Conservation (phyloP, 2,797 vertebrate species). For the Eulemur albifrons region DNA sequence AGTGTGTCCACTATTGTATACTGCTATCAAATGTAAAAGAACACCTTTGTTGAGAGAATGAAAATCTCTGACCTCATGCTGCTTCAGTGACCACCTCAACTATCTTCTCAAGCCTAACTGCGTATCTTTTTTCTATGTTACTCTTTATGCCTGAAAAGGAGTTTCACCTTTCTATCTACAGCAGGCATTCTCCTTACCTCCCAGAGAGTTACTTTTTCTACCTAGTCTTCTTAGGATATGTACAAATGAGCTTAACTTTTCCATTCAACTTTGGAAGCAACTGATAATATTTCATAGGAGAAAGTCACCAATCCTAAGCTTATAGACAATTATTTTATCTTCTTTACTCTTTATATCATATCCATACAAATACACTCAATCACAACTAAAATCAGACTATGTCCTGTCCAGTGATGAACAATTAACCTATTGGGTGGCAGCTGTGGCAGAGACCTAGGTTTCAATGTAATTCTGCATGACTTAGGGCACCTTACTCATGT, state of each 20-base stretch:
- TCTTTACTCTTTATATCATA: neutral
- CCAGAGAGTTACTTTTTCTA: neutral
- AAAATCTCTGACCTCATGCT: neutral
- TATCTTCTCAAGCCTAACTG: neutral
- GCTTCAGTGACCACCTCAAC: neutral
- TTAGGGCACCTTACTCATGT: neutral
- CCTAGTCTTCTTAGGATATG: neutral
- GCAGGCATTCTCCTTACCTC: neutral
- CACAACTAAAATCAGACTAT: neutral
- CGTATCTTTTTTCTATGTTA: neutral
- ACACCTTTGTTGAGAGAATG: neutral
- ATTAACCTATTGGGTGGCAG: neutral
- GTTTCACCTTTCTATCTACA: neutral
- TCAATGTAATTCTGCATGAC: neutral
- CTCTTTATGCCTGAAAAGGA: neutral
- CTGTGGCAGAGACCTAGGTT: neutral
- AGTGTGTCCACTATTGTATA: neutral
- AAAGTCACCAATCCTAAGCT: neutral
- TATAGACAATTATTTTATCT: neutral
- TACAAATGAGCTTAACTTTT: conserved; percentile 10
- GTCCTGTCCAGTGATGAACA: neutral
- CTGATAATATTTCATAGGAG: neutral
- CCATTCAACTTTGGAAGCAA: neutral
- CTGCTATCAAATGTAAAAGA: neutral
- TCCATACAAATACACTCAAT: neutral